Percentiles rank a stretch among this genome's conserved stretches.
phyloP scores from a whole-genome alignment of 1,140 invertebrate genomes.

The Platyscapa corneri region DNA sequence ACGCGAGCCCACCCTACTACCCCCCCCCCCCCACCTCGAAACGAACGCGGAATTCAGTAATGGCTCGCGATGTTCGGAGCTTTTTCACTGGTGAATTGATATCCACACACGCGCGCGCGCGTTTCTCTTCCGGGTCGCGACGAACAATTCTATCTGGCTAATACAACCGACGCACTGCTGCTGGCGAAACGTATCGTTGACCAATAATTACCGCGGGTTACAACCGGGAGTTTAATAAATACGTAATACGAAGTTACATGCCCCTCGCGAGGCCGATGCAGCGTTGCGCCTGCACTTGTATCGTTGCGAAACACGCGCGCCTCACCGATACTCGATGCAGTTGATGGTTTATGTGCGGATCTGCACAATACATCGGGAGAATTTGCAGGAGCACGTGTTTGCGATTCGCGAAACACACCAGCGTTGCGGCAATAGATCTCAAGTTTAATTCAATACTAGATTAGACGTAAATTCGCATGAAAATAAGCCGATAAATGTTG shows the following conservation, averaged over 20 bases:
- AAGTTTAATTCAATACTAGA: not conserved
- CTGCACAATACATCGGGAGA: too few relatives aligned
- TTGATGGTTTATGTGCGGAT: not conserved
- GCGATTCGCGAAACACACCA: not conserved
- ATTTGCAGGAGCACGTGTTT: too few relatives aligned
- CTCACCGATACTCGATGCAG: not conserved
- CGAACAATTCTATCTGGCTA: not conserved
- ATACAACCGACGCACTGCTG: not conserved
- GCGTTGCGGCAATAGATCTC: not conserved
- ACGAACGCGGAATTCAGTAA: not conserved
- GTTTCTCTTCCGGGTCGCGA: slow-evolving; percentile 2
- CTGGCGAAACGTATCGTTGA: not conserved
- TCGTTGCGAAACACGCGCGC: not conserved
- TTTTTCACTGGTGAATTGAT: not conserved
- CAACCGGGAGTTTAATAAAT: slow-evolving; percentile 9
- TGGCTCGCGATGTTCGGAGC: not conserved
- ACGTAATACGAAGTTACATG: not conserved
- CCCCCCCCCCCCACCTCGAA: too few relatives aligned
- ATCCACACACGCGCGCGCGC: too few relatives aligned
- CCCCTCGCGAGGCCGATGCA: too few relatives aligned
- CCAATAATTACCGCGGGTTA: not conserved
- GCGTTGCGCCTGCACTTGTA: not conserved
- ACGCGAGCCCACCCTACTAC: not conserved
- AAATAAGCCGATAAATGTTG: too few relatives aligned
- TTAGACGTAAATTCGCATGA: not conserved